Base-by-base conservation (phyloP, 2,797 vertebrate species). In the Enteromius mattozi region DNA sequence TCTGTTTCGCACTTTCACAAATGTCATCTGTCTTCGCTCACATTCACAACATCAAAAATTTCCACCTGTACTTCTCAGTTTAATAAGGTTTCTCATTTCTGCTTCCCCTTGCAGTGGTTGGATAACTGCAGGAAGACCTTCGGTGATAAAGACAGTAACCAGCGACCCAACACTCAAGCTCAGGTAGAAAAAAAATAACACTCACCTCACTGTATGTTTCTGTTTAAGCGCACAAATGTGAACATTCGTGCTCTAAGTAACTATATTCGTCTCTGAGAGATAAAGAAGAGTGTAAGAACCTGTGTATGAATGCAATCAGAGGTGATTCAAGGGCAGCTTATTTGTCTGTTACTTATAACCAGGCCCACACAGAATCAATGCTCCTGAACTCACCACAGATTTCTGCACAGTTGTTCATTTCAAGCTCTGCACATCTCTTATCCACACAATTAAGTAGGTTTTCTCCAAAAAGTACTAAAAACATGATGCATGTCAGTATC, bases 71-170 rank as follows among this genome's bases (percentile, higher is more conserved):
- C 19, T 24, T 54, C 4, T 69, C 71, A 27, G 5, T 37, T 37
- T 83, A 24, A 80, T 17, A 30, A 30, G 17, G 24, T 16, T 37
- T 63, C 56, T 84, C 21, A 5, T 47, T 16, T 78, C 14, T 35
- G 3, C 6, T 81, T 59, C 49, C 87, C 86, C 82, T 88, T 91
- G n/a, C 82, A 99, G 98, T 99, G 98, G 98, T 92, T 99, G 85
- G 96, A 98, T 81, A 97, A 99, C 91, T 99, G 98, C 94, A 97
- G 96, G 94, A 97, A 96, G 90, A 98, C 97, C 1, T 99, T 99
- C 88, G 95, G 97, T 78, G 95, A 96, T 87, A 96, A 97, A 92
- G 96, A 97, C 78, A 91, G 95, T 88, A 91, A 92, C 90, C 96
- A 95, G 61, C 92, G 89, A 81, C 88, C 93, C 69, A 96, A 95